Base-by-base conservation (phyloP, 2,797 vertebrate species). In the Pangasius mekongensis region DNA sequence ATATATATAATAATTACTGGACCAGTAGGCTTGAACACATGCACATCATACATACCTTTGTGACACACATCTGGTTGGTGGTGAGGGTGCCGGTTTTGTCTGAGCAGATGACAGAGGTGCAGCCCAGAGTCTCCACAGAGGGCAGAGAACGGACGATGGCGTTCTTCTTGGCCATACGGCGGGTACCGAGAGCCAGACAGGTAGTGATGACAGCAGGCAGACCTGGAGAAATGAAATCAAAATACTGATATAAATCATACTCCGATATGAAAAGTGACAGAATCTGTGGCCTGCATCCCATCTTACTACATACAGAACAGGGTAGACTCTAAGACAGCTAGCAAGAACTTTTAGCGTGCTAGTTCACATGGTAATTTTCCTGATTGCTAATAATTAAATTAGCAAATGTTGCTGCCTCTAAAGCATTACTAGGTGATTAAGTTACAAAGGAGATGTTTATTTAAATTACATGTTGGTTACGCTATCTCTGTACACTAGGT, bases 1-100 rank as follows among this genome's bases (percentile, higher is more conserved):
- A 30, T 24, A 16, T 52, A 77, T 56, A 78, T 33, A 58, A 74
- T 74, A 14, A 71, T 27, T 62, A 62, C 24, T 69, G 66, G 30
- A 69, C 14, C n/a, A 36, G 6, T 9, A 22, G n/a, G 18, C 67
- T 69, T 39, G 69, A 39, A 71, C 33, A 47, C 36, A 11, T 10
- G 69, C 14, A 18, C 2, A 1, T 8, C 43, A 67, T n/a, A 89
- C 96, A 89, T 90, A 98, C 98, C 97, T 98, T 98, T 95, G 97
- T 98, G 91, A 98, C 98, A 90, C 97, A 98, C 98, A 98, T 98
- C 96, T 98, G 98, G 96, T 98, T 99, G 95, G 98, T 99, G 95
- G 98, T 99, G 82, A 99, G 97, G 86, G 98, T 99, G 90, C 98
- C 98, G 0, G 98, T 99, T 93, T 99, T 99, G 93, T 99, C 98